Conservation (phyloP, 2,113 vertebrate species). For the Mus spicilegus region DNA sequence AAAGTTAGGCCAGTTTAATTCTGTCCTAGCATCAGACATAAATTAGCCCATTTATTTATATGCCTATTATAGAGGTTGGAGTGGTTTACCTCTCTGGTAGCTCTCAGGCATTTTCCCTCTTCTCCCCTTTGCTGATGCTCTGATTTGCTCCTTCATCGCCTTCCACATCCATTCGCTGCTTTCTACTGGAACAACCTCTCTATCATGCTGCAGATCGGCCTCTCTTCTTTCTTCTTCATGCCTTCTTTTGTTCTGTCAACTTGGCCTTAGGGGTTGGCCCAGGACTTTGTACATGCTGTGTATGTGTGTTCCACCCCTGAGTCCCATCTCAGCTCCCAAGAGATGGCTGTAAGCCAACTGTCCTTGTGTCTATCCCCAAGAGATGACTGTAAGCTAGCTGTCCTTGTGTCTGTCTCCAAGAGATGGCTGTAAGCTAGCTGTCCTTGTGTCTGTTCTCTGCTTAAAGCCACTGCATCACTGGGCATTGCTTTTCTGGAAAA, state of each 20-base stretch:
- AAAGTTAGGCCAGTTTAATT: neutral
- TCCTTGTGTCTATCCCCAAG: neutral
- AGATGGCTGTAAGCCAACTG: neutral
- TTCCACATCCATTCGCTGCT: neutral
- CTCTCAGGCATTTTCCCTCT: neutral
- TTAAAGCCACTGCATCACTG: slow-evolving; percentile 11
- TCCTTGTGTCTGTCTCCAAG: neutral
- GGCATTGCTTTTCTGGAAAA: neutral
- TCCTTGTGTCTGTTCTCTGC: slow-evolving; percentile 1
- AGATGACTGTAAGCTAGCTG: neutral
- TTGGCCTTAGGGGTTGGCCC: neutral
- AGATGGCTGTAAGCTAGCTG: neutral
- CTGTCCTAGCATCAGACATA: neutral
- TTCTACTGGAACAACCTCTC: neutral
- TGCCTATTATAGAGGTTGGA: neutral
- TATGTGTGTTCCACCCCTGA: neutral
- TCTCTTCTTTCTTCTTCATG: neutral
- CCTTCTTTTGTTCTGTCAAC: neutral
- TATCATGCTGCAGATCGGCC: neutral
- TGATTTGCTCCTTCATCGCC: neutral
- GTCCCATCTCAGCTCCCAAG: neutral
- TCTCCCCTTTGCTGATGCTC: neutral
- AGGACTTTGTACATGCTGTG: neutral
- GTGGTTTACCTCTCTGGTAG: neutral
- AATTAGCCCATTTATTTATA: neutral